phyloP scores from a whole-genome alignment of 1,140 invertebrate species.

The Brachionus koreanus region DNA sequence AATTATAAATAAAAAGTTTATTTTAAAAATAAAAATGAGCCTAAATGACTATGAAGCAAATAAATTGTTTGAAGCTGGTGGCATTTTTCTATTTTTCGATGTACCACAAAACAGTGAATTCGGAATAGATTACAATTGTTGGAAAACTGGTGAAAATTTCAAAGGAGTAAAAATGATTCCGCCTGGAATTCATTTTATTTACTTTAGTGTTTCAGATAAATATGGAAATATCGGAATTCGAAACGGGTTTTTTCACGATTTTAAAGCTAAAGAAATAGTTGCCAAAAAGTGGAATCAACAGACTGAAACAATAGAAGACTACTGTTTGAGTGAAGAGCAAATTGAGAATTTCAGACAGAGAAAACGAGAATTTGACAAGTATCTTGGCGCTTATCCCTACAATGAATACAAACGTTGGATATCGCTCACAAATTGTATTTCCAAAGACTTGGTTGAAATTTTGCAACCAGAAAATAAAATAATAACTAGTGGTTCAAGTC shows the following conservation, averaged over 20 bases:
- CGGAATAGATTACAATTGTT: slow-evolving; percentile 92
- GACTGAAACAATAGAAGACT: slow-evolving; percentile 62
- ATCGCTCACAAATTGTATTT: slow-evolving; percentile 71
- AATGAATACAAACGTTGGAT: slow-evolving; percentile 82
- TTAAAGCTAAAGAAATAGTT: slow-evolving; percentile 74
- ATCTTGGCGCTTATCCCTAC: slow-evolving; percentile 84
- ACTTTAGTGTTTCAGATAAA: slow-evolving; percentile 69
- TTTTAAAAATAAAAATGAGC: slow-evolving; percentile 7
- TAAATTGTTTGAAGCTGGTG: slow-evolving; percentile 74
- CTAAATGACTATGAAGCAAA: slow-evolving; percentile 61
- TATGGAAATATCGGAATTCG: slow-evolving; percentile 63
- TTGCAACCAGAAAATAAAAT: slow-evolving; percentile 64
- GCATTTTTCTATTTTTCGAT: slow-evolving; percentile 71
- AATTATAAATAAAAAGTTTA: background rate
- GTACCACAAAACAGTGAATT: slow-evolving; percentile 82
- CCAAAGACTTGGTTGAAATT: slow-evolving; percentile 58
- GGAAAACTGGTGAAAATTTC: slow-evolving; percentile 86
- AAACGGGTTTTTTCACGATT: slow-evolving; percentile 83
- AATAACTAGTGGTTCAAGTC: slow-evolving; percentile 57
- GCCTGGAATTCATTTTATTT: slow-evolving; percentile 87
- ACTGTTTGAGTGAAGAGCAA: slow-evolving; percentile 51
- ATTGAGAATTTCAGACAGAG: slow-evolving; percentile 66
- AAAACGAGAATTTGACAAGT: slow-evolving; percentile 72
- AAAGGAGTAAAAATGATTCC: slow-evolving; percentile 97
- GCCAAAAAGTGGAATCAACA: slow-evolving; percentile 75